These are phyloP conservation scores for Campoplex nolae DNA, from an alignment of 2,888 invertebrate species.

Conservation along the genomic window DNA sequence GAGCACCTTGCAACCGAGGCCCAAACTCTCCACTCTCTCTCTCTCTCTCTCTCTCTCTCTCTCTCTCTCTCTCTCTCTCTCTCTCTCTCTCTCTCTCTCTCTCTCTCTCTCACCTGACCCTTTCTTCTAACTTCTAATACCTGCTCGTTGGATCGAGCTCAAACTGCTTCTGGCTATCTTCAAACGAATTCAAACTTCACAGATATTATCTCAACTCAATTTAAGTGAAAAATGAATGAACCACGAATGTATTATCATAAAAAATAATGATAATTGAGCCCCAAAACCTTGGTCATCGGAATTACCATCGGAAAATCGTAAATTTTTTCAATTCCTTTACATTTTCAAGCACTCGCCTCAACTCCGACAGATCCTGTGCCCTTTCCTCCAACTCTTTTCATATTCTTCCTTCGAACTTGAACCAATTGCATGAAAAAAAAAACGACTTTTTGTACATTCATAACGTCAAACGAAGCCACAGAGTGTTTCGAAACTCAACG, in stretches of 20 bases:
- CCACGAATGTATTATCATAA: conserved; percentile 24
- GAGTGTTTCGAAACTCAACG: background rate
- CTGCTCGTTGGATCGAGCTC: conserved; percentile 1
- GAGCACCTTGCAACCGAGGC: conserved; percentile 67
- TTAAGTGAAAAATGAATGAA: background rate
- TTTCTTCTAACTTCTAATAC: conserved; percentile 41
- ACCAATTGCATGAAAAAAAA: no score
- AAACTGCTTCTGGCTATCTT: conserved; percentile 12
- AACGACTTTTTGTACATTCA: background rate
- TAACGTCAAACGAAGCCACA: background rate
- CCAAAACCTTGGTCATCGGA: background rate
- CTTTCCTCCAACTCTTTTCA: background rate
- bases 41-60: background rate
- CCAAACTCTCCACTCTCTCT: background rate
- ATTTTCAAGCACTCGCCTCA: background rate
- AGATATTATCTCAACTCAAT: conserved; percentile 17
- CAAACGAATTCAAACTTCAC: conserved; percentile 30
- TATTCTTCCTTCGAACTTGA: no score
- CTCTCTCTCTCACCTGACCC: conserved; percentile 2
- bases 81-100: background rate
- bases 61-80: background rate
- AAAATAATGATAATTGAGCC: conserved; percentile 34
- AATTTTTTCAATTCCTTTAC: background rate
- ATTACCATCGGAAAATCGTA: background rate
- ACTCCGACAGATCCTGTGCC: no score